Evolutionary conservation across 2,113 vertebrate genomes (phyloP).

Genomic region (Camelus dromedarius): DNA sequence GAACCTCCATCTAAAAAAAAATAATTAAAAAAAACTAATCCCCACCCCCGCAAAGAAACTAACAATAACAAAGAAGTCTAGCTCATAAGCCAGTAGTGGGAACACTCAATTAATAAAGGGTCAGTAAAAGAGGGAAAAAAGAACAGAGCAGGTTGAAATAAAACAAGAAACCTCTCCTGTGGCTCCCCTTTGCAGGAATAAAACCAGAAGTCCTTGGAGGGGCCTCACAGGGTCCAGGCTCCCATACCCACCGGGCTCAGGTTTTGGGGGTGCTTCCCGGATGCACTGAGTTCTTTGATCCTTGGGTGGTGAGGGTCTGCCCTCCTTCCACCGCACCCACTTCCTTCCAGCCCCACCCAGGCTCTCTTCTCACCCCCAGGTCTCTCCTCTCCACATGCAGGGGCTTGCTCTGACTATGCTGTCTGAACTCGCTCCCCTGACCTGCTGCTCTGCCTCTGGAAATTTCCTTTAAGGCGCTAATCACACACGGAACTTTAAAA

Average conservation of each 20-base stretch:
- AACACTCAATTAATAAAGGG: neutral
- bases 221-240: neutral
- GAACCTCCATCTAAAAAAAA: too few relatives aligned
- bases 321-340: fast-evolving
- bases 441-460: neutral
- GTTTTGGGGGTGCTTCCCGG: fast-evolving
- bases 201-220: neutral
- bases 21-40: neutral
- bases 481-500: fast-evolving
- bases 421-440: too few relatives aligned
- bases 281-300: neutral
- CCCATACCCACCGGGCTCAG: fast-evolving
- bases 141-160: neutral
- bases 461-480: neutral
- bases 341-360: neutral
- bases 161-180: neutral
- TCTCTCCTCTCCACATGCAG: fast-evolving
- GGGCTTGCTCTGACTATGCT: neutral
- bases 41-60: too few relatives aligned
- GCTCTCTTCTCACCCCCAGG: neutral
- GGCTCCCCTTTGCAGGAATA: neutral
- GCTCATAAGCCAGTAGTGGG: neutral
- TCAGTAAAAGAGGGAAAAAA: neutral
- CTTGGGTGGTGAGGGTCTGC: neutral
- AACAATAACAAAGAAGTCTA: neutral